Percentiles rank a stretch among this genome's conserved stretches.
These are phyloP conservation scores for Ursus arctos DNA, from an alignment of 2,113 vertebrate species.

Conservation along the genomic window DNA sequence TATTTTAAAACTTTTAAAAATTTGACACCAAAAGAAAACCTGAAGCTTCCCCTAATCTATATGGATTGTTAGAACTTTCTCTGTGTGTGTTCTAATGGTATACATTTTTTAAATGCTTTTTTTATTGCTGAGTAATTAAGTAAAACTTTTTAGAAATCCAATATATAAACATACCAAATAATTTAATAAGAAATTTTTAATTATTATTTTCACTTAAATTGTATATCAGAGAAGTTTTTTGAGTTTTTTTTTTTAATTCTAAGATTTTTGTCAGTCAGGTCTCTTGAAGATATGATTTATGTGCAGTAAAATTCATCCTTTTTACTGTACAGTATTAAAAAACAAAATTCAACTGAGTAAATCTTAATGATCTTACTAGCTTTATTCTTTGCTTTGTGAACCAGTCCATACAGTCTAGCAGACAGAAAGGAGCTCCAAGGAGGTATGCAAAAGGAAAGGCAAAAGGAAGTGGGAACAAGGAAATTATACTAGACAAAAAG, in stretches of 20 bases:
- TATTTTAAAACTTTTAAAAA: slow-evolving; percentile 39
- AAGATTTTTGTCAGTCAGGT: background rate
- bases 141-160: slow-evolving; percentile 22
- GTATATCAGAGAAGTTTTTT: background rate
- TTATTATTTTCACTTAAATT: slow-evolving; percentile 26
- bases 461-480: background rate
- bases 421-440: background rate
- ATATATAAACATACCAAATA: slow-evolving; percentile 32
- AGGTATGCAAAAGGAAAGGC: background rate
- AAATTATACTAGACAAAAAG: background rate
- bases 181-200: background rate
- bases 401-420: background rate
- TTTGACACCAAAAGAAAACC: background rate
- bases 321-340: background rate
- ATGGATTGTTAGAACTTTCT: slow-evolving; percentile 4
- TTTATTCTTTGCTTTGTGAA: background rate
- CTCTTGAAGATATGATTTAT: background rate
- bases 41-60: background rate
- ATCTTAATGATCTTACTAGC: background rate
- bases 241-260: background rate
- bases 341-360: background rate
- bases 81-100: background rate
- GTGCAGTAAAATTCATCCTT: background rate
- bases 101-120: background rate
- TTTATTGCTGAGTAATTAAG: slow-evolving; percentile 20